These are phyloP conservation scores for Heterotilapia buettikoferi DNA, from an alignment of 2,113 vertebrate species.

Conservation along the genomic window DNA sequence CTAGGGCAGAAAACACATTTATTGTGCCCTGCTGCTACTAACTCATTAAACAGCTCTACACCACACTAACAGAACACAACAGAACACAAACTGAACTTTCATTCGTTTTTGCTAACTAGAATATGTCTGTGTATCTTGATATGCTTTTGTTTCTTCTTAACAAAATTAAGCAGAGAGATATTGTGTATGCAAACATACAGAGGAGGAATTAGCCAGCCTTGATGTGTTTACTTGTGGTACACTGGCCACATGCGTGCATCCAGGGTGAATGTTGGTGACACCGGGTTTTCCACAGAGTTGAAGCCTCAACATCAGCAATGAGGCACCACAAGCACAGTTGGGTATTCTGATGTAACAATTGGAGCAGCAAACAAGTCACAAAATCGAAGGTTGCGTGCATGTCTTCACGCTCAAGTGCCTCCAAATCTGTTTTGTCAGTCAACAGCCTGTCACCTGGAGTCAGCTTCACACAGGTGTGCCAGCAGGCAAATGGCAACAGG, in stretches of 20 bases:
- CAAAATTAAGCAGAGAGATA: background rate
- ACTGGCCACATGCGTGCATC: background rate
- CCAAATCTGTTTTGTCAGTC: background rate
- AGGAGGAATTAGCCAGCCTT: background rate
- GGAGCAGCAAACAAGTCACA: background rate
- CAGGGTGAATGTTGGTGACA: background rate
- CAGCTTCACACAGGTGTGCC: slow-evolving; percentile 10
- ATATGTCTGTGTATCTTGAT: background rate
- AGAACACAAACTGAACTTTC: background rate
- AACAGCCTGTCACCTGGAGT: slow-evolving; percentile 14
- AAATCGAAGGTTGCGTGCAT: background rate
- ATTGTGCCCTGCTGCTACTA: background rate
- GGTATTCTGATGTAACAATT: background rate
- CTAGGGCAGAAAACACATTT: background rate
- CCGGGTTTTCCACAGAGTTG: background rate
- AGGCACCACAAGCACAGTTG: background rate
- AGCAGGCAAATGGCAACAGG: background rate
- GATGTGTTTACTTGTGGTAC: background rate
- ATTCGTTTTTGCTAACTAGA: background rate
- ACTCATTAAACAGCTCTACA: background rate
- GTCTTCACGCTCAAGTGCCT: background rate
- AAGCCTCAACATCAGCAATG: background rate
- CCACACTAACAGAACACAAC: background rate
- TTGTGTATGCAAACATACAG: background rate
- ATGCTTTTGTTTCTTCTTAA: background rate